Evolutionary conservation across 1,140 invertebrate species (phyloP), one percentile per base, ranked within the genome.

Genomic region (Neodiprion virginianus): DNA sequence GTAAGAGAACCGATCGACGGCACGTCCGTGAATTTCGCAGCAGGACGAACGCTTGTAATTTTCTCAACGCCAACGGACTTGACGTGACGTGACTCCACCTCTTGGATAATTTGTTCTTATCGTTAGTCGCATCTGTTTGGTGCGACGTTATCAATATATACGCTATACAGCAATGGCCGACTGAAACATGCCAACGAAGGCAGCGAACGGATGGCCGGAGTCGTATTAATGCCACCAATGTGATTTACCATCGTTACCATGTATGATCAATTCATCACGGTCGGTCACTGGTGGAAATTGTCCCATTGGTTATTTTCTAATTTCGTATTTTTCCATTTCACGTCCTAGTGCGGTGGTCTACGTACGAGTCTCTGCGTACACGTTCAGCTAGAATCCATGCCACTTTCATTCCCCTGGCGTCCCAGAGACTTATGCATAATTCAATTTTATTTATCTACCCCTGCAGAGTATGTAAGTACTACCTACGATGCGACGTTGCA

Each of bases 401-500:
- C 53, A 61, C 53, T 61, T 17, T 61, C 53, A 61, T 61, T 61
- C 53, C 28, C 53, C 53, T 61, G 53, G 53, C 53, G 28, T 40
- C 53, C 53, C 8, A 8, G 8, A 61, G 53, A 17, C 53, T 61
- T 8, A 61, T 61, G 53, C 53, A 61, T 61, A 61, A 61, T 61
- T 61, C 53, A 61, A 17, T 61, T 61, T 61, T 61, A 61, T 61
- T 61, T 61, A 61, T 61, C 53, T 17, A 61, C 53, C 53, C n/a
- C 53, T 12, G 11, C n/a, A 17, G 53, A 61, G 53, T 61, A 61
- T 61, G 8, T 14, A 17, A 61, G 53, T 5, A 14, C 11, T 61
- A 61, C 53, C 8, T 17, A 17, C 53, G 53, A 11, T 40, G 28
- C 28, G 1, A 40, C 5, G 28, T 5, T 40, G 28, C 28, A 61